Conservation (phyloP, 2,888 invertebrate species). For the Brachypalpus laphriformis region DNA sequence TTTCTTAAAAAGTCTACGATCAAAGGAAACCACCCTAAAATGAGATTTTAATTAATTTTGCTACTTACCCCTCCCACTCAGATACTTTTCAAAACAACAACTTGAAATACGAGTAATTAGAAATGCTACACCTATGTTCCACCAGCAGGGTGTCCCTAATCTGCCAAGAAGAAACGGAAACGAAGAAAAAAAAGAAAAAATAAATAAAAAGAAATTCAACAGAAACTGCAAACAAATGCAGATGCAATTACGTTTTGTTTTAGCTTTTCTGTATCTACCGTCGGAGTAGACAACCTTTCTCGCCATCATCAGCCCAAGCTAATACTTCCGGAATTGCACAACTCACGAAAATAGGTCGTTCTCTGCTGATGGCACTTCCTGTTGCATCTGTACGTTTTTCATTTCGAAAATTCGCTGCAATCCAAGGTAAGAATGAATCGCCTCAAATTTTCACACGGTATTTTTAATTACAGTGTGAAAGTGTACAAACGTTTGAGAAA, state of each 20-base stretch:
- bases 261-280: neutral
- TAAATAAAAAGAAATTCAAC: neutral
- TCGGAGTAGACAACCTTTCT: neutral
- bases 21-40: neutral
- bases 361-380: conserved; percentile 53
- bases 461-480: conserved; percentile 49
- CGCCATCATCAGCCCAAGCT: conserved; percentile 1
- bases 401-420: conserved; percentile 27
- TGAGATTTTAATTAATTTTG: neutral
- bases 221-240: conserved; percentile 8
- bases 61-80: neutral
- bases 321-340: conserved; percentile 35
- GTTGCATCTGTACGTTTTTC: conserved; percentile 43
- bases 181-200: neutral
- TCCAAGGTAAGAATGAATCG: neutral
- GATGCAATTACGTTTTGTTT: neutral
- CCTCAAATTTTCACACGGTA: conserved; percentile 24
- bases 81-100: neutral
- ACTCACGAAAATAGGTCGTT: conserved; percentile 51
- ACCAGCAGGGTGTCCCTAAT: conserved; percentile 1
- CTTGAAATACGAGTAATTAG: conserved; percentile 5
- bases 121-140: conserved; percentile 4
- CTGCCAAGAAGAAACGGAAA: neutral
- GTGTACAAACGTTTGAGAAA: conserved; percentile 27
- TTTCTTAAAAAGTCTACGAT: too few species aligned